These are phyloP conservation scores for Embiotoca jacksoni DNA, from an alignment of 2,113 vertebrate species.

Conservation along the genomic window DNA sequence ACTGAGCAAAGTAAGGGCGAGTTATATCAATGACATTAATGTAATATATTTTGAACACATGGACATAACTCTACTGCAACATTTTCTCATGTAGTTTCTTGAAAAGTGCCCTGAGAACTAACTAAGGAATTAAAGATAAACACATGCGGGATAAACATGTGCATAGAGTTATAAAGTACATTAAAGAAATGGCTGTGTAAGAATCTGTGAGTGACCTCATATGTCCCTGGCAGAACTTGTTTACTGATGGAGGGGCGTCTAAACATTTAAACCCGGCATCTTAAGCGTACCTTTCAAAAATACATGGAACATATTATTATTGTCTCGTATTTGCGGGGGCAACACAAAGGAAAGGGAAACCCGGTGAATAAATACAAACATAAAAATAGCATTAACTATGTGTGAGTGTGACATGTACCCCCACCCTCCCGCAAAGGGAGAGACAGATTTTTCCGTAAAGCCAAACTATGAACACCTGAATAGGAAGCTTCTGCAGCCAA, in stretches of 20 bases:
- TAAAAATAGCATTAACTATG: slow-evolving; percentile 2
- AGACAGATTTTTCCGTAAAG: slow-evolving; percentile 12
- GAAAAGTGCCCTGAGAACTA: neutral
- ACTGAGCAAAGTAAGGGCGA: neutral
- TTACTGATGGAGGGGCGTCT: neutral
- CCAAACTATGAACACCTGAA: slow-evolving; percentile 21
- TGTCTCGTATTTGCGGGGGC: neutral
- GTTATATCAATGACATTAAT: neutral
- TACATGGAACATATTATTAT: fast-evolving
- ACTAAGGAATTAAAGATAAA: neutral
- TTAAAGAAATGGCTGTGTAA: neutral
- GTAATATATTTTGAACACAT: slow-evolving; percentile 8
- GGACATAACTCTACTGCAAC: neutral
- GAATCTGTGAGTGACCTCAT: slow-evolving; percentile 13
- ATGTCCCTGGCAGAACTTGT: slow-evolving; percentile 4
- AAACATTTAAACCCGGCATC: too few relatives aligned
- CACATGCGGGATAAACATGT: neutral
- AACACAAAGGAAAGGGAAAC: neutral
- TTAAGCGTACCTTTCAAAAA: neutral
- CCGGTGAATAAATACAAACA: neutral
- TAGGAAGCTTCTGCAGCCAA: slow-evolving; percentile 20
- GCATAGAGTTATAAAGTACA: neutral
- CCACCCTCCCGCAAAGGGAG: neutral
- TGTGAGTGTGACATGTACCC: neutral
- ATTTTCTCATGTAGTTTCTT: neutral